Evolutionary conservation across 2,113 vertebrate species (phyloP), one percentile per base, ranked within the genome.

Genomic region (Labeo catla): DNA sequence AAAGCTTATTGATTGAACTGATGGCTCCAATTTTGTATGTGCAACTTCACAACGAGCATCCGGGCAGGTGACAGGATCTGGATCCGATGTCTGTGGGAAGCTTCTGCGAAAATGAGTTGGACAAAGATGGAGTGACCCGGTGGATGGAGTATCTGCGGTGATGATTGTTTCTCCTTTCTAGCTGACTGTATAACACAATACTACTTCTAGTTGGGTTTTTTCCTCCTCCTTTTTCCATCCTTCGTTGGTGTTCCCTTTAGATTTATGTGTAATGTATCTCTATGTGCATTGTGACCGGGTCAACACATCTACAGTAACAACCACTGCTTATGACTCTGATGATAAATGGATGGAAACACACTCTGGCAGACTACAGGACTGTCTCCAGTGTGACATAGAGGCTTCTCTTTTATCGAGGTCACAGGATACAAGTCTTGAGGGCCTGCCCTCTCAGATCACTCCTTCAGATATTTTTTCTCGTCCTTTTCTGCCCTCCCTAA

Each of bases 391-490:
- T 95, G 94, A 95, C 94, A 96, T 93, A 88, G 86, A 82, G 66
- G 68, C 80, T 89, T 91, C 91, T 94, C 92, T 94, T 96, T 95
- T 97, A 95, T 96, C 92, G 93, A 95, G 97, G 97, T 97, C 95
- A 96, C 94, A 95, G 94, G 95, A 96, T 96, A 96, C 95, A 96
- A 96, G 95, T 94, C 87, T 94, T 92, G 86, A 92, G 93, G 95
- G 94, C 93, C 94, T 95, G 93, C 94, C 96, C 96, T 95, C 90
- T 90, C 91, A 95, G 94, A 96, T 97, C 95, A 96, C 91, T 95
- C 93, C 95, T 95, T 93, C 91, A 93, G 89, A 92, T 94, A 94
- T 94, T 94, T 84, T 95, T 94, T 93, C 92, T 91, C 92, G 86
- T 92, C 92, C 94, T 92, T 92, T 90, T 90, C 91, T 91, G 88